These are phyloP conservation scores for Phataginus tetradactyla DNA, from an alignment of 2,797 vertebrate species.

Conservation along the genomic window DNA sequence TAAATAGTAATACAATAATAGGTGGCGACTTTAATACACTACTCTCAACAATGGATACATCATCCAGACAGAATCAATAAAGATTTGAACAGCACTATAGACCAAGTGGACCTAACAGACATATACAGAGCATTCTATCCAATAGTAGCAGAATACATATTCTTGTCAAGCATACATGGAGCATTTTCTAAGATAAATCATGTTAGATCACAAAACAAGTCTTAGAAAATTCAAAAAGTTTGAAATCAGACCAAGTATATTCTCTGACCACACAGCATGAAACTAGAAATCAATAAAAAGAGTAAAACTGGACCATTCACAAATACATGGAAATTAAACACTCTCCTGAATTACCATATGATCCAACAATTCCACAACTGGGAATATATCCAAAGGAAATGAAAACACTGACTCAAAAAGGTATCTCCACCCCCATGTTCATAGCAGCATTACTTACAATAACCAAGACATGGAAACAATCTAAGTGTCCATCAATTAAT, in stretches of 20 bases:
- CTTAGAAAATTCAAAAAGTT: too few species aligned
- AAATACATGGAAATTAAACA: not conserved
- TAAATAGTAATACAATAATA: too few species aligned
- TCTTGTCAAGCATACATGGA: not conserved
- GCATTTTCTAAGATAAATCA: not conserved
- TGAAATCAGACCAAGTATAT: too few species aligned
- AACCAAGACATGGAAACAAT: not conserved
- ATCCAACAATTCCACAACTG: not conserved
- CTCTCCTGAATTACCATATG: not conserved
- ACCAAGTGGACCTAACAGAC: not conserved
- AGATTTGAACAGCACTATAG: too few species aligned
- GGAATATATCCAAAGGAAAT: not conserved
- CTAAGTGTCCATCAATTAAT: not conserved
- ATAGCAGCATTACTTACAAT: not conserved
- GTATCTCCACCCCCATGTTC: not conserved
- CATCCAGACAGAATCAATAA: not conserved
- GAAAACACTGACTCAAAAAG: not conserved
- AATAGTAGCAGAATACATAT: not conserved
- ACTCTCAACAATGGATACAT: not conserved
- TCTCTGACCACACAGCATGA: too few species aligned
- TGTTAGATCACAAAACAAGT: not conserved
- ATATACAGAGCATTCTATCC: not conserved
- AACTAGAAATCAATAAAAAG: not conserved
- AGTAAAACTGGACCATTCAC: not conserved
- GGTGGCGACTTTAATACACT: too few species aligned